A percentile compares a stretch with the other conserved stretches of the same genome.
Evolutionary conservation across 1,140 invertebrate genomes (phyloP).

Genomic region (Cyclargus thomasi): DNA sequence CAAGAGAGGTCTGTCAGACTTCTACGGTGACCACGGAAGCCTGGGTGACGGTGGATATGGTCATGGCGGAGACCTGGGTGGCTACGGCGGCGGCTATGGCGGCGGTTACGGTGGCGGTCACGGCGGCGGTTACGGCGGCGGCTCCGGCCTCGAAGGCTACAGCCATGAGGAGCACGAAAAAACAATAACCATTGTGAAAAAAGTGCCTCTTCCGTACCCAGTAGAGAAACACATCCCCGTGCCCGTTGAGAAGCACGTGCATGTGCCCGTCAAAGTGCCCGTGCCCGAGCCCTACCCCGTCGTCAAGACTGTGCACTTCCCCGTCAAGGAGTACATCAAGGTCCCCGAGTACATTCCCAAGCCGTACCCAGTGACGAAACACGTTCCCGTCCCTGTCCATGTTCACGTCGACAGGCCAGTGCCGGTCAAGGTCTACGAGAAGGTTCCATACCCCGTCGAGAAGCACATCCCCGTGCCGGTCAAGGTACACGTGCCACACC

Average conservation of each 20-base stretch:
- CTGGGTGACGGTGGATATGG: constrained; percentile 38
- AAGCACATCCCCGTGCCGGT: constrained; percentile 81
- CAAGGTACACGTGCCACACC: constrained; percentile 80
- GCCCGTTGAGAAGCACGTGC: constrained; percentile 77
- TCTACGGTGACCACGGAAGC: constrained; percentile 66
- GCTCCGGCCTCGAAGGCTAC: constrained; percentile 20
- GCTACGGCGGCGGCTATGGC: constrained; percentile 42
- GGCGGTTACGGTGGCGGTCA: constrained; percentile 28
- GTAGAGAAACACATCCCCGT: constrained; percentile 77
- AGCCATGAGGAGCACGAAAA: constrained; percentile 74
- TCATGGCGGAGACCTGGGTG: constrained; percentile 26
- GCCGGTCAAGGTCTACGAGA: constrained; percentile 81
- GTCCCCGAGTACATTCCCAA: constrained; percentile 78
- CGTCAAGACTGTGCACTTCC: constrained; percentile 78
- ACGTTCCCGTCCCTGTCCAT: constrained; percentile 79
- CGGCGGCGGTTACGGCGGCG: constrained; percentile 16
- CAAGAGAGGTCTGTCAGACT: constrained; percentile 79
- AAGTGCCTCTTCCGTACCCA: constrained; percentile 79
- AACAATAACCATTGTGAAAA: constrained; percentile 85
- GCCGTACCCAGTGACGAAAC: constrained; percentile 81
- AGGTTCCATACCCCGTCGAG: constrained; percentile 77
- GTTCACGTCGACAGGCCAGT: constrained; percentile 79
- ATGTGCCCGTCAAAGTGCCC: constrained; percentile 76
- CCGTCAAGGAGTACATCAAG: constrained; percentile 80
- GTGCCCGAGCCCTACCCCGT: constrained; percentile 78